Percentiles rank a stretch among this genome's conserved stretches.
phyloP scores from a whole-genome alignment of 2,797 vertebrate genomes.

The Sebastes oblongus region DNA sequence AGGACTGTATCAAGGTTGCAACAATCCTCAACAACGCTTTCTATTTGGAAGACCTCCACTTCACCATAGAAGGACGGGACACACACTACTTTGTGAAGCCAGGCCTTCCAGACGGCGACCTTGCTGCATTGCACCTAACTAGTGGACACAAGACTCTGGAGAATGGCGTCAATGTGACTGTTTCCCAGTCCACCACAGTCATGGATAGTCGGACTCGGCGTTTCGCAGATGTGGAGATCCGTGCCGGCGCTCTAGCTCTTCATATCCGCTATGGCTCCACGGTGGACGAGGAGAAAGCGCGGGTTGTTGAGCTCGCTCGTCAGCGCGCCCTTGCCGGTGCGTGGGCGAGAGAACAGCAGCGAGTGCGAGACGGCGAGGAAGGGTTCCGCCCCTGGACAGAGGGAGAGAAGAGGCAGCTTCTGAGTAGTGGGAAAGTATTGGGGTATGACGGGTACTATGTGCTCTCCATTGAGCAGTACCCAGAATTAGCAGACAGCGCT shows the following conservation, averaged over 20 bases:
- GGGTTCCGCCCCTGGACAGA: conserved; percentile 96
- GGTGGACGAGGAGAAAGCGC: conserved; percentile 94
- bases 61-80: conserved; percentile 94
- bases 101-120: conserved; percentile 92
- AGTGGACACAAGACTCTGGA: conserved; percentile 95
- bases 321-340: conserved; percentile 93
- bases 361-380: conserved; percentile 94
- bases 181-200: conserved; percentile 96
- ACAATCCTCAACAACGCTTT: conserved; percentile 96
- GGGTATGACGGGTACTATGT: conserved; percentile 99
- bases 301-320: conserved; percentile 93
- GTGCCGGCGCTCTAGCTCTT: conserved; percentile 89
- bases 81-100: conserved; percentile 98
- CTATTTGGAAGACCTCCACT: conserved; percentile 97
- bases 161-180: conserved; percentile 95
- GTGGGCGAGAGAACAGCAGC: conserved; percentile 95
- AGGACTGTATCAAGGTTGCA: conserved; percentile 98
- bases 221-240: conserved; percentile 96
- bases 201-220: conserved; percentile 96
- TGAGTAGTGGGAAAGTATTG: conserved; percentile 94
- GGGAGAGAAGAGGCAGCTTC: conserved; percentile 96
- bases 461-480: conserved; percentile 99
- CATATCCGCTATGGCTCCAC: conserved; percentile 97
- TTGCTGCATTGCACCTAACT: conserved; percentile 92
- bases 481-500: conserved; percentile 96